A percentile compares a stretch with the other conserved stretches of the same genome.
Evolutionary conservation across 1,140 invertebrate genomes (phyloP).

Genomic region (Zaprionus tsacasi): DNA sequence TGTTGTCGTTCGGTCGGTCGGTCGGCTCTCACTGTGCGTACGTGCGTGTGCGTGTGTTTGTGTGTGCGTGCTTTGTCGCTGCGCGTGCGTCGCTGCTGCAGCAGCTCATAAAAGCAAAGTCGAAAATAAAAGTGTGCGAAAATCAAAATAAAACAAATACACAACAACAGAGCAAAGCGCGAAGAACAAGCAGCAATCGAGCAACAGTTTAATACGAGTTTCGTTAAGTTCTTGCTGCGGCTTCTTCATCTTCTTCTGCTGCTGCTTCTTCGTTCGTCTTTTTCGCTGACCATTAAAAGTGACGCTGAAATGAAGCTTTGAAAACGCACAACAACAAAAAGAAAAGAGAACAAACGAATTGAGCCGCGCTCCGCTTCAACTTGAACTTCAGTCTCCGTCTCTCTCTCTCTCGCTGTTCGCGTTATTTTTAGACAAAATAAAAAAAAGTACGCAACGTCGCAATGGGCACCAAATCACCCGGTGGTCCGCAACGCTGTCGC

Average conservation of each 20-base stretch:
- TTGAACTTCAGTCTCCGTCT: conserved; percentile 46
- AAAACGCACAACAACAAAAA: conserved; percentile 40
- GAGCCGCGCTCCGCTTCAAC: conserved; percentile 56
- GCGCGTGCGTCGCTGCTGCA: conserved; percentile 47
- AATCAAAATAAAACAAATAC: conserved; percentile 63
- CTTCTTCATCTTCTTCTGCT: conserved; percentile 15
- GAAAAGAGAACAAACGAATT: conserved; percentile 44
- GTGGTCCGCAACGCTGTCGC: conserved; percentile 86
- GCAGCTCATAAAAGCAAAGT: conserved; percentile 46
- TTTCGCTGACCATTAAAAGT: conserved; percentile 75
- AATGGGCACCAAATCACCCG: conserved; percentile 84
- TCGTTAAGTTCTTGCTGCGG: conserved; percentile 20
- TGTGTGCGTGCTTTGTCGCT: conserved; percentile 22
- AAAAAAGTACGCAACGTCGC: conserved; percentile 62
- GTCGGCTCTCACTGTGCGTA: conserved; percentile 8
- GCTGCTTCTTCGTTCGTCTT: conserved; percentile 31
- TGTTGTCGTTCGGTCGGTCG: conserved; percentile 15
- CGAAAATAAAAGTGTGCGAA: conserved; percentile 73
- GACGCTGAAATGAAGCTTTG: conserved; percentile 67
- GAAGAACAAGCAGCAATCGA: conserved; percentile 34
- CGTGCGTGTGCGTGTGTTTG: not conserved
- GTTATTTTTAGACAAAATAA: conserved; percentile 78
- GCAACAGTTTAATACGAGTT: conserved; percentile 51
- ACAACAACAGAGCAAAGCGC: conserved; percentile 26
- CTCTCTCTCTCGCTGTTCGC: conserved; percentile 26